Base-by-base conservation (phyloP, 1,140 invertebrate species). In the Calosoma granatense region DNA sequence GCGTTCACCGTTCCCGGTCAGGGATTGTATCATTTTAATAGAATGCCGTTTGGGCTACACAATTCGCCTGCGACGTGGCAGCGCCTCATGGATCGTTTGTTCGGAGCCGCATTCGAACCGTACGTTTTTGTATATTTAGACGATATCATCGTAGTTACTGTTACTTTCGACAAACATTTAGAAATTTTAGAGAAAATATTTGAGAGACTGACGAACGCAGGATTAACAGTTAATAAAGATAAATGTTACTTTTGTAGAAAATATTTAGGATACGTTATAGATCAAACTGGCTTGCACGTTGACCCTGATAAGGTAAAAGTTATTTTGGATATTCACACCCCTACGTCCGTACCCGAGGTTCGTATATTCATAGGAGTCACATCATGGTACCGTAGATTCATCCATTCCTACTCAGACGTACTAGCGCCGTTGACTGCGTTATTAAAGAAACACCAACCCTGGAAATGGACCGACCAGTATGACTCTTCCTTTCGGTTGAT, bases 31-130 rank as follows among this genome's bases (percentile, higher is more conserved):
- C 65, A 71, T 14, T 77, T 73, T 56, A 59, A 54, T 6, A 58
- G 67, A 0, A 73, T 76, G 70, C 69, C 72, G 0, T 76, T 73
- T 63, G 74, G 74, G 0, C 56, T 78, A 0, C 58, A 58, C 1
- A 71, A 72, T 30, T 67, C 69, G 1, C 64, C 62, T 12, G 60
- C 66, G n/a, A 70, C 65, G 0, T 70, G 63, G 56, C 64, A 65
- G 51, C 36, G 70, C 11, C 15, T 64, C 1, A 61, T 67, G 6
- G 62, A 67, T 53, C 12, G 56, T 23, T 61, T n/a, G 26, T 26
- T 17, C 58, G 55, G 1, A n/a, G n/a, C n/a, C n/a, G n/a, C n/a
- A n/a, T n/a, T n/a, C n/a, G n/a, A n/a, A n/a, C n/a, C n/a, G n/a
- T 30, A 55, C 20, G 59, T 53, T 15, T 55, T 62, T 12, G 57